Evolutionary conservation across 2,888 invertebrate species (phyloP).

Genomic region (Chrysodeixis includens): DNA sequence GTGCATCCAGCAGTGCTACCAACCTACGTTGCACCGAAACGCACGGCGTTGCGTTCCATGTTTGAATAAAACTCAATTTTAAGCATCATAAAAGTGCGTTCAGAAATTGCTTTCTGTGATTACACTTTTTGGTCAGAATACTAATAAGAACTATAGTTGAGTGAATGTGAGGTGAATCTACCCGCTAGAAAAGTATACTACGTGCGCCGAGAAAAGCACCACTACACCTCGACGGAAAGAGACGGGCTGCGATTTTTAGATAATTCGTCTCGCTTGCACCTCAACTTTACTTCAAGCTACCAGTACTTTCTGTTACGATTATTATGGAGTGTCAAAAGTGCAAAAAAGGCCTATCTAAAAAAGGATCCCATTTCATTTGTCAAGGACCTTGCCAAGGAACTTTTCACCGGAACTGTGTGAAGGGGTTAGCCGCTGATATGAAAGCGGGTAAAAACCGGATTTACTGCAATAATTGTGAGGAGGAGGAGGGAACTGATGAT

Average conservation of each 20-base stretch:
- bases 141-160: neutral
- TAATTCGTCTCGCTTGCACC: too few relatives aligned
- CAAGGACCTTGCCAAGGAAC: constrained; percentile 8
- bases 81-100: too few relatives aligned
- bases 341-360: constrained; percentile 9
- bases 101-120: too few relatives aligned
- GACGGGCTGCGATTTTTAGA: constrained; percentile 4
- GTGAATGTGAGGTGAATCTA: neutral
- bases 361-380: constrained; percentile 6
- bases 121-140: too few relatives aligned
- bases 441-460: constrained; percentile 11
- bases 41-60: too few relatives aligned
- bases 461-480: constrained; percentile 36
- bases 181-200: neutral
- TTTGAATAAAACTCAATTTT: too few relatives aligned
- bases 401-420: constrained; percentile 6
- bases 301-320: neutral
- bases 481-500: constrained; percentile 16
- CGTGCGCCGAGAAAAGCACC: neutral
- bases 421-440: constrained; percentile 8
- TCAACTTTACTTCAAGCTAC: constrained; percentile 4
- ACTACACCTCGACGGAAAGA: neutral
- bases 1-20: too few relatives aligned
- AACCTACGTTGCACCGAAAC: too few relatives aligned
- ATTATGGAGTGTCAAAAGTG: constrained; percentile 10